phyloP scores from a whole-genome alignment of 2,797 vertebrate species.

The Psittacula derbiana region DNA sequence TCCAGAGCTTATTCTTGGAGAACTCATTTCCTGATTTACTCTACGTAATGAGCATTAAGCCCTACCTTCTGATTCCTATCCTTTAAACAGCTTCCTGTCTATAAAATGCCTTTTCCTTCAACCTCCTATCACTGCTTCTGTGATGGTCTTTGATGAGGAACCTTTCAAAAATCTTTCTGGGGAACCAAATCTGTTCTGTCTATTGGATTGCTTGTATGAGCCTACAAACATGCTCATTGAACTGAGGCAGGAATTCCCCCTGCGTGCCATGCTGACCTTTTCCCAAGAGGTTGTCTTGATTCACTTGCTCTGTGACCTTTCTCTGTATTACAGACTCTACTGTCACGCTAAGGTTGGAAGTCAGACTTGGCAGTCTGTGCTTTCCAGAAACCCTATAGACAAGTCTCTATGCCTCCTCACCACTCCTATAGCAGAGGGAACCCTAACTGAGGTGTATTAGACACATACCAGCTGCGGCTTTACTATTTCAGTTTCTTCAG shows the following conservation, averaged over 20 bases:
- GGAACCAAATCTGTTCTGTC: background rate
- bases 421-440: background rate
- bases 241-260: background rate
- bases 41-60: background rate
- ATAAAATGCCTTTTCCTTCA: background rate
- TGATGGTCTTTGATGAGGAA: background rate
- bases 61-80: background rate
- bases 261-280: background rate
- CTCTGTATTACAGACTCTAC: background rate
- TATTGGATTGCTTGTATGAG: background rate
- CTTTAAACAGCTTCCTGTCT: background rate
- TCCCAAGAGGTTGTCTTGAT: background rate
- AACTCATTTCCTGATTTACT: background rate
- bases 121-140: background rate
- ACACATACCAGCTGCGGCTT: fast-evolving
- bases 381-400: background rate
- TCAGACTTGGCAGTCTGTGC: background rate
- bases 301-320: background rate
- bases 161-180: background rate
- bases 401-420: background rate
- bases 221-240: background rate
- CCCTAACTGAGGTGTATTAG: fast-evolving
- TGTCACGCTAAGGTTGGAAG: background rate
- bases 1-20: background rate
- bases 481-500: background rate